Evolutionary conservation across 2,797 vertebrate species (phyloP).

Genomic region (Aulostomus chinensis): DNA sequence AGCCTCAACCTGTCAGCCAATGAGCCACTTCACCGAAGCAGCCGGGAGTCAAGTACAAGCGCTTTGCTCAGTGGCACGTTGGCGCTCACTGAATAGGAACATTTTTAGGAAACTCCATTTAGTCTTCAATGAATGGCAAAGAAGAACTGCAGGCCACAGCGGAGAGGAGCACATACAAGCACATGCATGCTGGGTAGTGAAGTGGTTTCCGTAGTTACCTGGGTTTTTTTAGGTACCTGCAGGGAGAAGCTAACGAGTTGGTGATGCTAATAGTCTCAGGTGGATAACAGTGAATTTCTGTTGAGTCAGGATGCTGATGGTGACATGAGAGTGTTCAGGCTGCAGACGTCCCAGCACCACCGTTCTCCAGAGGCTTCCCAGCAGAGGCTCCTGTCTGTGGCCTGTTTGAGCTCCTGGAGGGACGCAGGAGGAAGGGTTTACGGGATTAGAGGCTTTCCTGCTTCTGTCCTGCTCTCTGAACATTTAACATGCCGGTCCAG

Average conservation of each 20-base stretch:
- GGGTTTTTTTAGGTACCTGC: slow-evolving; percentile 2
- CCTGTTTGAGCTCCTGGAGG: slow-evolving; percentile 55
- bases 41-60: too few relatives aligned
- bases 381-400: slow-evolving; percentile 54
- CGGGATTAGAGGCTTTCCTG: slow-evolving; percentile 59
- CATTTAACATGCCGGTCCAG: too few relatives aligned
- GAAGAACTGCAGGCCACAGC: not conserved
- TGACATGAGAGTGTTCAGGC: too few relatives aligned
- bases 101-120: too few relatives aligned
- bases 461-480: slow-evolving; percentile 33
- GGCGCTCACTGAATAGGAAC: too few relatives aligned
- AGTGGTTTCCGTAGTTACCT: slow-evolving; percentile 1
- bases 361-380: slow-evolving; percentile 65
- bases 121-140: slow-evolving; percentile 8
- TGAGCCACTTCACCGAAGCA: not conserved
- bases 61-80: too few relatives aligned
- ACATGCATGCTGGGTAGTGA: slow-evolving; percentile 8
- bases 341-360: slow-evolving; percentile 45
- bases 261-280: not conserved
- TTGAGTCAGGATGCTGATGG: too few relatives aligned
- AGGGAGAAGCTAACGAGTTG: not conserved
- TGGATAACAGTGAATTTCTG: too few relatives aligned
- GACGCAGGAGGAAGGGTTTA: slow-evolving; percentile 36
- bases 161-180: not conserved
- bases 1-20: not conserved